Base-by-base conservation (phyloP, 2,797 vertebrate species). In the Tauraco hartlaubi region DNA sequence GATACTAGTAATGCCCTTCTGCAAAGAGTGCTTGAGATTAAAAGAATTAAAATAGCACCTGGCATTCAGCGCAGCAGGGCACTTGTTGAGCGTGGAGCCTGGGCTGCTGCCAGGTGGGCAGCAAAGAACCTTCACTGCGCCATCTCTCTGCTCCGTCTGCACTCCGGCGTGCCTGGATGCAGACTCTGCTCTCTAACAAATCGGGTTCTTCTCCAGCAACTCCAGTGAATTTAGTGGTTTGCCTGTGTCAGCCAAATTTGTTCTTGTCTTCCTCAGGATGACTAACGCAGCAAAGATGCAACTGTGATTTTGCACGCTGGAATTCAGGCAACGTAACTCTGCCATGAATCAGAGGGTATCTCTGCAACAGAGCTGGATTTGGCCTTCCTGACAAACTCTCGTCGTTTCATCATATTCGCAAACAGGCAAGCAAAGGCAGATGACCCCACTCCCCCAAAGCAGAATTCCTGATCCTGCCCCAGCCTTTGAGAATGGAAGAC, bases 1-100 rank as follows among this genome's bases (percentile, higher is more conserved):
- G 2, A 48, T 43, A 48, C 59, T 96, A 97, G 96, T 92, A 96
- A 91, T 37, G 67, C 59, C 58, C 88, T 96, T 71, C 78, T 86
- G 79, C 83, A 85, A 95, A 96, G 90, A 91, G 85, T 67, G 90
- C 88, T 95, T 51, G 69, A 92, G 76, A 95, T 82, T 62, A 85
- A 73, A 89, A 71, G n/a, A 76, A 85, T 90, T 96, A 95, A 97
- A 97, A 95, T 66, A 97, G 90, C 79, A 96, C 49, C 78, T 51
- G 84, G 75, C 74, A 77, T 73, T 72, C 80, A 89, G 85, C 9
- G 55, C 72, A 82, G 86, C 62, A n/a, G 19, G 46, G 64, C 58
- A 44, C 49, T 88, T 35, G 77, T 8, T 29, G 41, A 78, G 39
- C 3, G 2, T 2, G 14, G 29, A 67, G 82, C 88, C 44, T 63